Evolutionary conservation across 1,140 invertebrate genomes (phyloP).

Genomic region (Trichonephila clavipes): DNA sequence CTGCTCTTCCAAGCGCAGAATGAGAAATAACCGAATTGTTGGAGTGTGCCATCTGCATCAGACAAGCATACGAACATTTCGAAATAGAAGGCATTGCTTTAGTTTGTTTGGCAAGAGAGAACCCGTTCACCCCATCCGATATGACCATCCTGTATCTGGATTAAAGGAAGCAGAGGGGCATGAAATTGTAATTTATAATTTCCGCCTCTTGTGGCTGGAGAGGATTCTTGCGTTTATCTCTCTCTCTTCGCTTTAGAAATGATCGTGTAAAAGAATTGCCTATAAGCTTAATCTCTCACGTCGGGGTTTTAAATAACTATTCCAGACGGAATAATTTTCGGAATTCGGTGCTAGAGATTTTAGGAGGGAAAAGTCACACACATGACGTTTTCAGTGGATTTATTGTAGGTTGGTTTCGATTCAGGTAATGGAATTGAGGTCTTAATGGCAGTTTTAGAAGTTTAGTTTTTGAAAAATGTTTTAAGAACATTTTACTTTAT

Average conservation of each 20-base stretch:
- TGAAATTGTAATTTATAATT: constrained; percentile 54
- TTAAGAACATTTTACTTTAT: too few relatives aligned
- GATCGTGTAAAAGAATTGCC: not conserved
- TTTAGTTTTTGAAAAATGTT: too few relatives aligned
- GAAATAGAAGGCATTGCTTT: not conserved
- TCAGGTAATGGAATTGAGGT: too few relatives aligned
- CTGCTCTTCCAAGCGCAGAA: not conserved
- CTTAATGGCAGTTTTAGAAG: too few relatives aligned
- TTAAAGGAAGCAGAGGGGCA: constrained; percentile 7
- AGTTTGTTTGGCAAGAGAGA: not conserved
- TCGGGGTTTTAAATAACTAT: not conserved
- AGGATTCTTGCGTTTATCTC: not conserved
- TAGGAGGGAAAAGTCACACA: too few relatives aligned
- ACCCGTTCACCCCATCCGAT: not conserved
- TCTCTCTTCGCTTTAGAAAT: not conserved
- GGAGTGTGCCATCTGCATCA: constrained; percentile 15
- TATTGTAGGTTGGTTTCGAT: too few relatives aligned
- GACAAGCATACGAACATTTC: constrained; percentile 1
- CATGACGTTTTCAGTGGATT: too few relatives aligned
- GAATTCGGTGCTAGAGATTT: too few relatives aligned
- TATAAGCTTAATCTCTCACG: not conserved
- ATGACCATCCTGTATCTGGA: not conserved
- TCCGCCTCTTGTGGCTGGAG: not conserved
- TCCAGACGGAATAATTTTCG: not conserved
- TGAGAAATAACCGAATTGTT: constrained; percentile 45